Evolutionary conservation across 2,797 vertebrate genomes (phyloP), one percentile per base, ranked within the genome.

Genomic region (Nannoperca obscura): DNA sequence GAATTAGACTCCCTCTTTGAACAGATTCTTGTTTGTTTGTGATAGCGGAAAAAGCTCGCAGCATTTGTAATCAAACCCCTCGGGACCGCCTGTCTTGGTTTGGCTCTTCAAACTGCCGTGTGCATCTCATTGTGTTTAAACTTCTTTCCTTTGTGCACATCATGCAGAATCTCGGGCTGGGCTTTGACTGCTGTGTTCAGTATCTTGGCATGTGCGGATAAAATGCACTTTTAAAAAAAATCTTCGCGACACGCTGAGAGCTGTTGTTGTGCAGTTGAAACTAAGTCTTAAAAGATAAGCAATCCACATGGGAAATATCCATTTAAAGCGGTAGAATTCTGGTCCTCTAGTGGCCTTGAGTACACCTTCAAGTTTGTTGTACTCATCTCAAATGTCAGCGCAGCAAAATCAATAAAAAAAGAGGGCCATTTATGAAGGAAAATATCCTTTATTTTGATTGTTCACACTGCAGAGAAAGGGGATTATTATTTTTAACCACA

Each of bases 1-100:
- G 86, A 93, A 89, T 93, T 82, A 82, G 74, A 85, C 78, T 86
- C 80, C 10, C 42, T 90, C 85, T 94, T 89, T 92, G 91, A 93
- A 82, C 88, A 11, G 71, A 71, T 74, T 84, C 74, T 67, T 92
- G 90, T 92, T 93, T 92, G 88, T 93, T 92, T 93, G 88, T 88
- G 89, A 92, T 83, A 76, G 87, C 24, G 3, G 13, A 40, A 40
- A 40, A 40, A 40, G 72, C 83, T 87, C 22, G 50, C 74, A 69
- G 84, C 77, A 82, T 91, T 91, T 87, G 86, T 86, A 87, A 89
- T 87, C 82, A 89, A 91, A 79, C 79, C 93, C 82, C 86, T 27
- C 0, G 71, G 85, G 91, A 91, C 65, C 40, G 30, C 42, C 90
- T 88, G 91, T 92, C 92, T 92, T 53, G 60, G 68, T 91, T 81